Percentiles rank a stretch among this genome's conserved stretches.
Evolutionary conservation across 2,113 vertebrate species (phyloP).

Genomic region (Sclerurus mexicanus): DNA sequence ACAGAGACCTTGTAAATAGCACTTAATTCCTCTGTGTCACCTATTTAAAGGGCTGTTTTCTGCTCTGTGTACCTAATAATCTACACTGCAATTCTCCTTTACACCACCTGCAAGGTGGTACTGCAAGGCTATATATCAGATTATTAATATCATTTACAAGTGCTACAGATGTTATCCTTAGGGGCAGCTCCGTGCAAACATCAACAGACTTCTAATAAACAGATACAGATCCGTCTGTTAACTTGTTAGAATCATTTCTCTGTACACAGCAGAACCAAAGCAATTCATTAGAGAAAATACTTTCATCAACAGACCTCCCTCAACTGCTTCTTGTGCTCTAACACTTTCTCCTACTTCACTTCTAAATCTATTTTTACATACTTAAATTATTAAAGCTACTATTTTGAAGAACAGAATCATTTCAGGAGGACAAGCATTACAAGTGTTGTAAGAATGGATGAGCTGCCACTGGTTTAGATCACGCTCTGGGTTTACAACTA

Average conservation of each 20-base stretch:
- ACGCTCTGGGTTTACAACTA: neutral
- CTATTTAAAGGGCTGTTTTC: neutral
- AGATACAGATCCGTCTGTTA: neutral
- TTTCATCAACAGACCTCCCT: neutral
- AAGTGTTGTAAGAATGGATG: neutral
- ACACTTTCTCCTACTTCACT: neutral
- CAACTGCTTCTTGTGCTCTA: neutral
- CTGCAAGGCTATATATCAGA: neutral
- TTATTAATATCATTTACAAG: neutral
- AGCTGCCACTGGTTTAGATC: neutral
- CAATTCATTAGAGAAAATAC: neutral
- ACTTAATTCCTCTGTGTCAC: neutral
- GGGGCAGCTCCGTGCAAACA: neutral
- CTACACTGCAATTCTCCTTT: neutral
- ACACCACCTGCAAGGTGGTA: neutral
- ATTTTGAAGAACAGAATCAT: neutral
- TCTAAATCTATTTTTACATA: neutral
- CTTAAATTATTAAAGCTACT: neutral
- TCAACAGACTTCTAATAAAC: neutral
- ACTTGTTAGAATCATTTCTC: neutral
- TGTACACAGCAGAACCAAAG: neutral
- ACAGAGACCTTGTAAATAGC: neutral
- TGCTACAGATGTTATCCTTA: constrained; percentile 4
- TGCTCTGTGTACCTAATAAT: neutral
- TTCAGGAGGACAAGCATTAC: neutral